A percentile compares a stretch with the other conserved stretches of the same genome.
These are phyloP conservation scores for Ophraella communa DNA, from an alignment of 2,888 invertebrate genomes.

Conservation along the genomic window DNA sequence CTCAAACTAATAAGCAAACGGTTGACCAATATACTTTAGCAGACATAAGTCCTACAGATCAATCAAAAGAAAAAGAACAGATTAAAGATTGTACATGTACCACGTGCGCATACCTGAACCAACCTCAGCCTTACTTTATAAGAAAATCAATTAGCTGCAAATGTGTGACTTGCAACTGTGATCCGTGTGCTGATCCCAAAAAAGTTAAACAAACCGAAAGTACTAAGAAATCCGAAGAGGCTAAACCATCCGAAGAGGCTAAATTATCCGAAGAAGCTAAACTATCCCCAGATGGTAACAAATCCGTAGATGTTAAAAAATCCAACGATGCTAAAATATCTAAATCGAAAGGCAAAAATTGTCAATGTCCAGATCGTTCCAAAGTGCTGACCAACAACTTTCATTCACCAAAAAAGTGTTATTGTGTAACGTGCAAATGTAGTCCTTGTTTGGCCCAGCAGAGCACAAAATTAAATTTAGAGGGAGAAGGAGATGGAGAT, in stretches of 20 bases:
- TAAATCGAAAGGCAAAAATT: no score
- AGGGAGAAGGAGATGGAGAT: not conserved
- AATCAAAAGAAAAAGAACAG: not conserved
- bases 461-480: not conserved
- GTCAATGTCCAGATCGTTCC: not conserved
- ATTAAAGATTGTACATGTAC: not conserved
- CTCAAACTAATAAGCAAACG: not conserved
- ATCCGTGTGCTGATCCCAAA: not conserved
- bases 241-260: not conserved
- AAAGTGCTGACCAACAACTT: no score
- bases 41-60: not conserved
- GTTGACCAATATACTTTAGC: not conserved
- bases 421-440: not conserved
- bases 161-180: not conserved
- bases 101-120: not conserved
- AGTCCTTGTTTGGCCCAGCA: not conserved
- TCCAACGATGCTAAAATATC: no score
- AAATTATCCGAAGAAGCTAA: no score
- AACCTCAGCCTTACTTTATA: not conserved
- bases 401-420: not conserved
- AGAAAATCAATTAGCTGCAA: not conserved
- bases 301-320: no score
- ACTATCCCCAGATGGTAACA: no score
- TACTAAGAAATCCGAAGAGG: not conserved
- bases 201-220: not conserved